These are phyloP conservation scores for Biston stratarius DNA, from an alignment of 2,888 invertebrate species.

Conservation along the genomic window DNA sequence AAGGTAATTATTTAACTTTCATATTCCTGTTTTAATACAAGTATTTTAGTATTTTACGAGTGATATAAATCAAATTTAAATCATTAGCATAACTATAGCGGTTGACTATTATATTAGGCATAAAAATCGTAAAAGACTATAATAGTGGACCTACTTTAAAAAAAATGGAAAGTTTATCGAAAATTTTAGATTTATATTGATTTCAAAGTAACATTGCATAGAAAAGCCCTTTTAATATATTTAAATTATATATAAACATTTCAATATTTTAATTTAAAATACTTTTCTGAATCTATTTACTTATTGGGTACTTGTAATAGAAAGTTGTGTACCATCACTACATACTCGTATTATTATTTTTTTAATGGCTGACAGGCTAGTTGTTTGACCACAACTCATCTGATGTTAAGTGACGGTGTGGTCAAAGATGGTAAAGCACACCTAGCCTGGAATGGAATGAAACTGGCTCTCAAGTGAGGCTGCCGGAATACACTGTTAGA, in stretches of 20 bases:
- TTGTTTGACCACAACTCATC: no score
- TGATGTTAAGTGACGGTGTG: no score
- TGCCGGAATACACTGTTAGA: no score
- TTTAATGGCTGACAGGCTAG: no score
- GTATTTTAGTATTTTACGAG: constrained; percentile 2
- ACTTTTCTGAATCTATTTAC: background rate
- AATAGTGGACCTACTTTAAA: constrained; percentile 1
- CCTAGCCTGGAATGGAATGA: no score
- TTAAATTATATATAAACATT: background rate
- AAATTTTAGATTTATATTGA: background rate
- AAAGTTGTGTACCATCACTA: no score
- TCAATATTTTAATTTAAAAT: background rate
- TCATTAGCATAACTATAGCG: constrained; percentile 3
- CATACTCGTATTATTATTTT: no score
- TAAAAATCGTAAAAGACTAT: background rate
- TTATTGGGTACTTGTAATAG: no score
- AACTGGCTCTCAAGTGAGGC: no score
- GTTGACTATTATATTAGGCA: no score
- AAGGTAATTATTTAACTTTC: constrained; percentile 7
- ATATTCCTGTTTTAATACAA: background rate
- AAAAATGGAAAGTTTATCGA: constrained; percentile 1
- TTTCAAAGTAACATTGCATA: background rate
- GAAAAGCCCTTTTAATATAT: background rate
- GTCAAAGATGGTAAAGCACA: no score
- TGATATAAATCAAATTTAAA: background rate